These are phyloP conservation scores for Leptinotarsa peninsularis DNA, from an alignment of 2,888 invertebrate species.

Conservation along the genomic window DNA sequence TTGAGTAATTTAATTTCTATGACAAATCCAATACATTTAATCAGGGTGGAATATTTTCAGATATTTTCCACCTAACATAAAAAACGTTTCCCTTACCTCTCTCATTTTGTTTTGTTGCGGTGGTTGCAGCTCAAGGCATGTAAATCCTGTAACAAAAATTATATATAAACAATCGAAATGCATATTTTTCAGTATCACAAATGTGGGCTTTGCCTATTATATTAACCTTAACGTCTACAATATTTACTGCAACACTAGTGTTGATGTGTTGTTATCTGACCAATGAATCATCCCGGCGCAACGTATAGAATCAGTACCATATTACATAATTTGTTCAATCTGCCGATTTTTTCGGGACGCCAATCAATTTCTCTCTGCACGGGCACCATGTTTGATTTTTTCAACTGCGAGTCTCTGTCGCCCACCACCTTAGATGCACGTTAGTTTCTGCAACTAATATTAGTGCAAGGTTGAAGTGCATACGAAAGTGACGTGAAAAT, in stretches of 20 bases:
- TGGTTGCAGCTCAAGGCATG: conserved; percentile 60
- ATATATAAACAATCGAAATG: conserved; percentile 12
- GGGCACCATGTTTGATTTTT: neutral
- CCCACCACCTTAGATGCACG: conserved; percentile 33
- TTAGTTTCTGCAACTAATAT: conserved; percentile 60
- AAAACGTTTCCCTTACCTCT: conserved; percentile 55
- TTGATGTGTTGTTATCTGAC: neutral
- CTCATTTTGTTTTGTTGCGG: conserved; percentile 58
- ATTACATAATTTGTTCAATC: neutral
- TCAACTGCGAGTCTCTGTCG: conserved; percentile 32
- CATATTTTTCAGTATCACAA: neutral
- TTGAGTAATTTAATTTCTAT: too few relatives aligned
- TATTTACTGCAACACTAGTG: neutral
- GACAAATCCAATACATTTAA: too few relatives aligned
- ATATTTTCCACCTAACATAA: too few relatives aligned
- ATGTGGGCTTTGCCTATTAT: neutral
- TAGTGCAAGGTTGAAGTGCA: conserved; percentile 64
- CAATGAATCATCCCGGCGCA: neutral
- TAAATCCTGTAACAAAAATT: conserved; percentile 59
- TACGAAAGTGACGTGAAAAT: conserved; percentile 53
- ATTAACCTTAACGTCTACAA: conserved; percentile 1
- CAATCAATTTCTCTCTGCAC: neutral
- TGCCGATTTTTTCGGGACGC: neutral
- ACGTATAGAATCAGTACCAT: neutral
- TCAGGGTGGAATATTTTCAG: too few relatives aligned